phyloP scores from a whole-genome alignment of 2,113 vertebrate genomes.

The Prionailurus viverrinus region DNA sequence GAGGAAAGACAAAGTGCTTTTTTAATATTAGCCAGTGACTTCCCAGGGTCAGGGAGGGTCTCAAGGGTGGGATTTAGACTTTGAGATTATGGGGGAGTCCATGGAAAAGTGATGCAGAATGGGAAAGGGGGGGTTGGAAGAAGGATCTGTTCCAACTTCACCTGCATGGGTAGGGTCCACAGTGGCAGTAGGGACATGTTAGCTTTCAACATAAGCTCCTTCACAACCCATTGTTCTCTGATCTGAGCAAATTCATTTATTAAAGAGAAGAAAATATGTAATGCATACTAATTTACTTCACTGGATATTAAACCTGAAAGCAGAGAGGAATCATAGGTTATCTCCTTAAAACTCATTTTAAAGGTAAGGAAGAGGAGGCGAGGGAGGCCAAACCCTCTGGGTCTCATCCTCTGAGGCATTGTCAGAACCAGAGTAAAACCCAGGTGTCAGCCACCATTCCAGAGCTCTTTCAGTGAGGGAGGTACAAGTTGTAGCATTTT shows the following conservation, averaged over 20 bases:
- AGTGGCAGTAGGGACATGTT: neutral
- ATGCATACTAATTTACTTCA: neutral
- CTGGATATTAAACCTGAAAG: slow-evolving; percentile 20
- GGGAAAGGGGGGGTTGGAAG: neutral
- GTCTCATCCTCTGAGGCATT: neutral
- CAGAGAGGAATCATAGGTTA: neutral
- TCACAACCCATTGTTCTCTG: neutral
- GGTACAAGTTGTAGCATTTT: neutral
- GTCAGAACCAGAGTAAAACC: neutral
- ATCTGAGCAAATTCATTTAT: neutral
- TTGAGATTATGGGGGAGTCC: neutral
- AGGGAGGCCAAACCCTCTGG: neutral
- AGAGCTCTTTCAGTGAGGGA: neutral
- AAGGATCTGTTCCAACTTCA: neutral
- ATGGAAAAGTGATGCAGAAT: neutral
- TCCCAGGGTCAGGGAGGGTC: neutral
- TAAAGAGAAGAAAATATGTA: neutral
- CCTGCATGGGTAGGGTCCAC: neutral
- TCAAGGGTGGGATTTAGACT: neutral
- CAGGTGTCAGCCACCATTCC: neutral
- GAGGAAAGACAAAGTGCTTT: slow-evolving; percentile 8
- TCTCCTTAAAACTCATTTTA: slow-evolving; percentile 4
- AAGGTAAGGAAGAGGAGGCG: neutral
- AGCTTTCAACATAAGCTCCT: neutral
- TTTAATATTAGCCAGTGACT: neutral